phyloP scores from a whole-genome alignment of 2,797 vertebrate genomes.

The Echiichthys vipera region DNA sequence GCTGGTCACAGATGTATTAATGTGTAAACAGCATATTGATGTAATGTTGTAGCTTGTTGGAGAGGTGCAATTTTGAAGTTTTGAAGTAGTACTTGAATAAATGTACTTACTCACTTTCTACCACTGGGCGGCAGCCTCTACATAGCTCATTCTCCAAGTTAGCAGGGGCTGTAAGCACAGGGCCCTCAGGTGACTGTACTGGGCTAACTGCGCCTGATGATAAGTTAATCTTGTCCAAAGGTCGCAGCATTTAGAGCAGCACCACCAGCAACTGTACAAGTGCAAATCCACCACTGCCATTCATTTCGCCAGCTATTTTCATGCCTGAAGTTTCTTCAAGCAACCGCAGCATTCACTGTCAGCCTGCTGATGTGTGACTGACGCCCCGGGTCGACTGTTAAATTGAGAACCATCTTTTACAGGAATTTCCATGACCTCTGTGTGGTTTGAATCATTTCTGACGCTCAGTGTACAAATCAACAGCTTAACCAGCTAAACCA shows the following conservation, averaged over 20 bases:
- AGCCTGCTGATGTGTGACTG: conserved; percentile 43
- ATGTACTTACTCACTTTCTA: no score
- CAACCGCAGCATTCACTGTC: conserved; percentile 9
- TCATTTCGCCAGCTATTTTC: conserved; percentile 18
- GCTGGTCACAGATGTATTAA: no score
- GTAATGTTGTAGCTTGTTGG: background rate
- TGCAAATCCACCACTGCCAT: conserved; percentile 22
- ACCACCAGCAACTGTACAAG: conserved; percentile 2
- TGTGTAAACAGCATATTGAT: background rate
- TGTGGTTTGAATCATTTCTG: conserved; percentile 61
- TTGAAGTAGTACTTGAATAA: no score
- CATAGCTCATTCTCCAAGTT: background rate
- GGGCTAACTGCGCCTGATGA: background rate
- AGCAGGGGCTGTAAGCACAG: background rate
- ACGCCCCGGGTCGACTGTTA: conserved; percentile 36
- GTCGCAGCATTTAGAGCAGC: background rate
- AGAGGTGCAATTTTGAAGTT: background rate
- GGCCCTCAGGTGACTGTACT: background rate
- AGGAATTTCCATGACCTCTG: conserved; percentile 59
- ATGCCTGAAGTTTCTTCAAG: conserved; percentile 24
- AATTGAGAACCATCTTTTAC: conserved; percentile 44
- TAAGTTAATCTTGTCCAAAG: conserved; percentile 1
- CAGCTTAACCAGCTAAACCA: conserved; percentile 38
- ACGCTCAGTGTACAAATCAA: conserved; percentile 54
- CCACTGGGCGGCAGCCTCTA: background rate